phyloP scores from a whole-genome alignment of 2,888 invertebrate species.

The Eupithecia dodoneata region DNA sequence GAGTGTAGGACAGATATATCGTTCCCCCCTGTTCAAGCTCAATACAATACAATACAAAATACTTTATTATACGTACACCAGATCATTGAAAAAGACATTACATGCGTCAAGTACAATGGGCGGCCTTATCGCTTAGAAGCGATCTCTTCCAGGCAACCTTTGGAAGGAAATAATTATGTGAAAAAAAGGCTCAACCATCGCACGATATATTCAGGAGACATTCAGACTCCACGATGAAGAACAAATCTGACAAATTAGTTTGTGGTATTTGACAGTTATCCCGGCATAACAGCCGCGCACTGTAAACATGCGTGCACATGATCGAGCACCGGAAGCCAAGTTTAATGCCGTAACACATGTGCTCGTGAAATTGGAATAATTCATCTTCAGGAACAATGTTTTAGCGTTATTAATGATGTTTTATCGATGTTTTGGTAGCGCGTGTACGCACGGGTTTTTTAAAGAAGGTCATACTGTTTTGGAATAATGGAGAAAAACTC shows the following conservation, averaged over 20 bases:
- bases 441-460: not conserved
- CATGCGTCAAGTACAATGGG: too few species aligned
- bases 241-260: not conserved
- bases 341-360: constrained; percentile 40
- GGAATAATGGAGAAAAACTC: not conserved
- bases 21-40: too few species aligned
- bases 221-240: not conserved
- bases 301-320: constrained; percentile 24
- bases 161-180: too few species aligned
- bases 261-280: not conserved
- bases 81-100: too few species aligned
- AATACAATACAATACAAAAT: too few species aligned
- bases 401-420: constrained; percentile 22
- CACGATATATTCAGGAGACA: too few species aligned
- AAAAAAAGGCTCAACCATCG: too few species aligned
- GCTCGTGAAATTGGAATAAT: constrained; percentile 24
- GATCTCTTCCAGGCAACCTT: too few species aligned
- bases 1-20: too few species aligned
- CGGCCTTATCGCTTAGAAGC: too few species aligned
- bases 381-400: constrained; percentile 12
- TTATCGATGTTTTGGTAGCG: constrained; percentile 9
- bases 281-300: not conserved
- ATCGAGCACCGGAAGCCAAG: constrained; percentile 40
- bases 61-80: too few species aligned
- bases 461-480: not conserved